phyloP scores from a whole-genome alignment of 1,140 invertebrate genomes.

The Brachionus paranguensis region DNA sequence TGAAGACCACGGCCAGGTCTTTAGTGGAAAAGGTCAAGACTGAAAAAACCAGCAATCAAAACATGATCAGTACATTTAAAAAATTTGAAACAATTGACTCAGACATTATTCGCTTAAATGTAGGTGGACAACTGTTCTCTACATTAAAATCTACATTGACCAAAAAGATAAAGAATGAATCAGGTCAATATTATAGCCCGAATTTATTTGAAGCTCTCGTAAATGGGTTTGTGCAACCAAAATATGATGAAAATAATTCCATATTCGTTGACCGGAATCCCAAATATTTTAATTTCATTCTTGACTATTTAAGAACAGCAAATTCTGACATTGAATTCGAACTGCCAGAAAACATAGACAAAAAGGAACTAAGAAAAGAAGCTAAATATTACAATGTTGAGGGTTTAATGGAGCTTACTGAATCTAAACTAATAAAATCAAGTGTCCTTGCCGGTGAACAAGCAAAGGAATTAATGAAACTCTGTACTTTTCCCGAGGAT shows the following conservation, averaged over 20 bases:
- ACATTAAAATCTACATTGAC: constrained; percentile 18
- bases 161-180: neutral
- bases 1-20: neutral
- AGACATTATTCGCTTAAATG: neutral
- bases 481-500: neutral
- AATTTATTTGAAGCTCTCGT: neutral
- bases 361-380: constrained; percentile 2
- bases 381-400: constrained; percentile 33
- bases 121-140: neutral
- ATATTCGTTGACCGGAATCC: constrained; percentile 27
- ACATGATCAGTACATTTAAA: neutral
- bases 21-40: neutral
- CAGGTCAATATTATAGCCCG: neutral
- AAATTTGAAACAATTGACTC: constrained; percentile 5
- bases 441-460: neutral
- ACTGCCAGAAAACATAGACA: neutral
- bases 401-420: neutral
- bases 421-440: neutral
- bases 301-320: constrained; percentile 5
- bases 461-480: neutral
- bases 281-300: constrained; percentile 5
- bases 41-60: neutral
- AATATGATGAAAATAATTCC: neutral
- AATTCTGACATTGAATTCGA: constrained; percentile 16
- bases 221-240: neutral